Percentiles rank a stretch among this genome's conserved stretches.
phyloP scores from a whole-genome alignment of 2,113 vertebrate species.

The Aleadryas rufinucha region DNA sequence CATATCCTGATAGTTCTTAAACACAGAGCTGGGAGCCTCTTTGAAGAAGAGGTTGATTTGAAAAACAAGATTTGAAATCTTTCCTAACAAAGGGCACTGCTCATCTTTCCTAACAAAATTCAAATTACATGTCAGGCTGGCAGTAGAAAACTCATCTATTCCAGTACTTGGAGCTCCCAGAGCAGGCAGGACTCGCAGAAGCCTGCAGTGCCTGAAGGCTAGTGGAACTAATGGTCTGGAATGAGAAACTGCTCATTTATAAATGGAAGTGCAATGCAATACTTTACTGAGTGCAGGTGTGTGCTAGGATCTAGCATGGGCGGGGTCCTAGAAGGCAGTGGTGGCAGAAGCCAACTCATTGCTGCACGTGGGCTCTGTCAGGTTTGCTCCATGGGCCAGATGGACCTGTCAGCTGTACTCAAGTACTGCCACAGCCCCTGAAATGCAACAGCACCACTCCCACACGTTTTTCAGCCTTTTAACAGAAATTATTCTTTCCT shows the following conservation, averaged over 20 bases:
- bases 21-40: not conserved
- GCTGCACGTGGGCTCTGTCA: not conserved
- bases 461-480: not conserved
- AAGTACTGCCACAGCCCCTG: not conserved
- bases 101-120: not conserved
- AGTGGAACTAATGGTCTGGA: not conserved
- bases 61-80: not conserved
- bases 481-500: not conserved
- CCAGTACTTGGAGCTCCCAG: not conserved
- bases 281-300: not conserved
- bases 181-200: not conserved
- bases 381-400: not conserved
- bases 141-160: not conserved
- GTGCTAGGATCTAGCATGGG: not conserved
- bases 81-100: not conserved
- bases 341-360: not conserved
- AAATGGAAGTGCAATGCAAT: not conserved
- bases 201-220: not conserved
- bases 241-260: not conserved
- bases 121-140: not conserved
- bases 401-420: not conserved
- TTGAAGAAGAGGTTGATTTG: not conserved
- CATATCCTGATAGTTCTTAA: not conserved
- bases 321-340: not conserved
- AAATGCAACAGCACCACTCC: not conserved